Conservation (phyloP, 2,797 vertebrate species). For the Semotilus atromaculatus region DNA sequence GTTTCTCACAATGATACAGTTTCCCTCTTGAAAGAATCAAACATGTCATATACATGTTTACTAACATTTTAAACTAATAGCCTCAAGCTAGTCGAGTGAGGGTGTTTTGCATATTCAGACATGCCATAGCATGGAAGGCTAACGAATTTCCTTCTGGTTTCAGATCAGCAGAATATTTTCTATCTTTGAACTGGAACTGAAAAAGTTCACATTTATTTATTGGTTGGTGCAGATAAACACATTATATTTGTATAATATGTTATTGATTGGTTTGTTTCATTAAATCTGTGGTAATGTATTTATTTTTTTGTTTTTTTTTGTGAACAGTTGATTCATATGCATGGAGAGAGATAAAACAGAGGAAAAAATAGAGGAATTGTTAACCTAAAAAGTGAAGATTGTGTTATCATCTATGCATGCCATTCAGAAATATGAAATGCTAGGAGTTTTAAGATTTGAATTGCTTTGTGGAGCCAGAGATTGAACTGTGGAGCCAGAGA, state of each 20-base stretch:
- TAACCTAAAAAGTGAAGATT: not conserved
- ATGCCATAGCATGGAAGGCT: not conserved
- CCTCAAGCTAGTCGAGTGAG: not conserved
- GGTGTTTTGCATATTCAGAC: conserved; percentile 38
- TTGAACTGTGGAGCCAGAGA: not conserved
- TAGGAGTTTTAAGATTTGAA: not conserved
- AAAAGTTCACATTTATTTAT: not conserved
- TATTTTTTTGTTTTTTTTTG: not conserved
- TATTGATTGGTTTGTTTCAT: not conserved
- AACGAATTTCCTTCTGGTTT: conserved; percentile 11
- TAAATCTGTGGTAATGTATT: not conserved
- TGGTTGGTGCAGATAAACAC: not conserved
- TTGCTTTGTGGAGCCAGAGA: not conserved
- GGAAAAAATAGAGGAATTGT: not conserved
- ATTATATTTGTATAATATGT: not conserved
- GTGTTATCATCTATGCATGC: not conserved
- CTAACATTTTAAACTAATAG: not conserved
- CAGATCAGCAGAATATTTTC: not conserved
- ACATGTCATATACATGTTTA: conserved; percentile 22
- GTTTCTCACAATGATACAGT: conserved; percentile 64
- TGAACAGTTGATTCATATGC: not conserved
- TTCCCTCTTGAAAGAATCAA: conserved; percentile 44
- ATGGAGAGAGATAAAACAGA: not conserved
- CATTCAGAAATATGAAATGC: not conserved
- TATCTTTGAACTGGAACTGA: not conserved